Conservation (phyloP, 2,797 vertebrate species). For the Diglossa cyanea region DNA sequence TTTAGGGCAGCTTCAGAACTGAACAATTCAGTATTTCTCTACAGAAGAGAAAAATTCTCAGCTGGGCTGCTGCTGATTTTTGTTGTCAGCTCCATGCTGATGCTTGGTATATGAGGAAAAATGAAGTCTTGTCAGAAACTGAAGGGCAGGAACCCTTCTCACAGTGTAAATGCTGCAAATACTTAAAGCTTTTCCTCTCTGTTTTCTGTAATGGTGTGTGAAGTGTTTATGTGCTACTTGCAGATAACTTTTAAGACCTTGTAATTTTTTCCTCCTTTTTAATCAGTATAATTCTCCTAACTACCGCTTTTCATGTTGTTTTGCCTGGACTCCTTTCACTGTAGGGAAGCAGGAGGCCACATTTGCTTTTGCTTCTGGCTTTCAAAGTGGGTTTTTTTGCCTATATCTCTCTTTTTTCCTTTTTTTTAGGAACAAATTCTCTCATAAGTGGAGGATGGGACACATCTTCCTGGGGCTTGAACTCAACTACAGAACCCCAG, state of each 20-base stretch:
- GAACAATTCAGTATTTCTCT: neutral
- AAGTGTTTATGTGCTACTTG: neutral
- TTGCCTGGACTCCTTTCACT: neutral
- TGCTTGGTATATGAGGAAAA: neutral
- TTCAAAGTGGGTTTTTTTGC: neutral
- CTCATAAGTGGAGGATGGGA: conserved; percentile 90
- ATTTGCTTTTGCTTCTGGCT: rapidly evolving
- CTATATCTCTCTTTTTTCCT: neutral
- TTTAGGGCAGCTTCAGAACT: neutral
- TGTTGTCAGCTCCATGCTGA: neutral
- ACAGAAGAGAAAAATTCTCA: neutral
- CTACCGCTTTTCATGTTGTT: neutral
- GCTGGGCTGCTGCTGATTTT: neutral
- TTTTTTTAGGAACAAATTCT: conserved; percentile 76
- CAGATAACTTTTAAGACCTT: neutral
- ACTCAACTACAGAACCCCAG: conserved; percentile 74
- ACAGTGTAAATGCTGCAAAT: neutral
- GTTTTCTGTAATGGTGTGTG: neutral
- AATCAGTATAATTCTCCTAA: neutral
- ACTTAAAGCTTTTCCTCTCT: neutral
- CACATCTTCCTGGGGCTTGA: conserved; percentile 89
- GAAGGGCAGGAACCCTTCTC: neutral
- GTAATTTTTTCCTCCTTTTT: neutral
- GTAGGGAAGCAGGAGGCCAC: neutral
- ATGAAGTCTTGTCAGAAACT: neutral